Conservation (phyloP, 2,797 vertebrate species). For the Thalassophryne amazonica region DNA sequence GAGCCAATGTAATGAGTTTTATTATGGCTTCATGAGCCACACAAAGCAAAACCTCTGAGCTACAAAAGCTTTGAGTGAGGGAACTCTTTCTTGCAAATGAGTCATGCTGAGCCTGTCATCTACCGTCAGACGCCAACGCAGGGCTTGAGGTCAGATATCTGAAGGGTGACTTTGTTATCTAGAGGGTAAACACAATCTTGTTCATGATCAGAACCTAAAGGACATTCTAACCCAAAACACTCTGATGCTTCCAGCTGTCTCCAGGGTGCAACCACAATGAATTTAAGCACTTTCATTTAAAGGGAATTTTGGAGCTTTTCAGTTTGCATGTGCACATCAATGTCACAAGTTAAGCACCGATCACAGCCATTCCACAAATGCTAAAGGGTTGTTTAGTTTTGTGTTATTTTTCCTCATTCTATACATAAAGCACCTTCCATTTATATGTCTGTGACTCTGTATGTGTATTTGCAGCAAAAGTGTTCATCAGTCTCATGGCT, state of each 20-base stretch:
- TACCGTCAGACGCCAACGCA: conserved; percentile 11
- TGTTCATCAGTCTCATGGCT: too few species aligned
- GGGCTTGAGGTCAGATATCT: conserved; percentile 17
- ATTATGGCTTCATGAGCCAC: background rate
- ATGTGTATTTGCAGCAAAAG: too few species aligned
- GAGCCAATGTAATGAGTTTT: background rate
- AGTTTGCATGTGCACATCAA: too few species aligned
- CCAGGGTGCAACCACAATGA: background rate
- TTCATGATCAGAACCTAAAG: conserved; percentile 47
- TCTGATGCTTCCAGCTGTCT: conserved; percentile 36
- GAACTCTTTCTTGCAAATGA: background rate
- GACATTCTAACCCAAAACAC: conserved; percentile 37
- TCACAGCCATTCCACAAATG: too few species aligned
- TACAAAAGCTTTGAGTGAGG: background rate
- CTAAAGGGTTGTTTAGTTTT: too few species aligned
- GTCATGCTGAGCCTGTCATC: conserved; percentile 11
- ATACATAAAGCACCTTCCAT: too few species aligned
- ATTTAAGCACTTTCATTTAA: conserved; percentile 14
- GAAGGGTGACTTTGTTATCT: conserved; percentile 44
- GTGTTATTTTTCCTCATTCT: too few species aligned
- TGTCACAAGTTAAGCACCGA: too few species aligned
- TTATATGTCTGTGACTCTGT: too few species aligned
- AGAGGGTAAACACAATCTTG: conserved; percentile 57
- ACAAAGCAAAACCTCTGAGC: background rate
- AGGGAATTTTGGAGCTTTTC: too few species aligned